Conservation (phyloP, 2,888 invertebrate species). For the Dyspetes luteomarginatus region DNA sequence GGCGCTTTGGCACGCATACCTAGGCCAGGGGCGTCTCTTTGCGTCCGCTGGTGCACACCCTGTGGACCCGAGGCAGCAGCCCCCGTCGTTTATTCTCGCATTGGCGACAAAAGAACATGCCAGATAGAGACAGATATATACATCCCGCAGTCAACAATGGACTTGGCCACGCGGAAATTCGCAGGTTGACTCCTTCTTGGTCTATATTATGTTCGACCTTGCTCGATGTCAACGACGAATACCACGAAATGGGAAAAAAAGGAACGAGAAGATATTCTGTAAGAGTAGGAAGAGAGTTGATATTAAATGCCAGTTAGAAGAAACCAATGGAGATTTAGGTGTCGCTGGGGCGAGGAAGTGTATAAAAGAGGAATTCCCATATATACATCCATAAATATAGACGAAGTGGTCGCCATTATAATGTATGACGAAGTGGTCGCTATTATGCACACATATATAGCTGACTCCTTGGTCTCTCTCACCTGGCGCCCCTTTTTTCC, state of each 20-base stretch:
- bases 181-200: conserved; percentile 79
- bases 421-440: conserved; percentile 46
- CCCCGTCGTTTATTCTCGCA: conserved; percentile 61
- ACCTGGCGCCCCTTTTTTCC: conserved; percentile 75
- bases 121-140: conserved; percentile 28
- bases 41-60: not conserved
- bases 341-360: conserved; percentile 29
- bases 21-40: conserved; percentile 28
- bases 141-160: conserved; percentile 71
- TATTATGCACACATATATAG: conserved; percentile 1
- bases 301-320: conserved; percentile 52
- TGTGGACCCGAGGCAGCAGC: conserved; percentile 26
- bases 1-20: not conserved
- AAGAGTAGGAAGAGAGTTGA: conserved; percentile 57
- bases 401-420: not conserved
- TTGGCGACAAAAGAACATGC: conserved; percentile 65
- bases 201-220: conserved; percentile 36
- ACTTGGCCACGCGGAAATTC: conserved; percentile 77
- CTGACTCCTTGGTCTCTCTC: conserved; percentile 63
- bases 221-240: conserved; percentile 46
- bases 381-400: not conserved
- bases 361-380: conserved; percentile 24
- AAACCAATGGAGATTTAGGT: conserved; percentile 38
- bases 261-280: conserved; percentile 43
- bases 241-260: conserved; percentile 48